Evolutionary conservation across 1,140 invertebrate species (phyloP).

Genomic region (Mactra quadrangularis): DNA sequence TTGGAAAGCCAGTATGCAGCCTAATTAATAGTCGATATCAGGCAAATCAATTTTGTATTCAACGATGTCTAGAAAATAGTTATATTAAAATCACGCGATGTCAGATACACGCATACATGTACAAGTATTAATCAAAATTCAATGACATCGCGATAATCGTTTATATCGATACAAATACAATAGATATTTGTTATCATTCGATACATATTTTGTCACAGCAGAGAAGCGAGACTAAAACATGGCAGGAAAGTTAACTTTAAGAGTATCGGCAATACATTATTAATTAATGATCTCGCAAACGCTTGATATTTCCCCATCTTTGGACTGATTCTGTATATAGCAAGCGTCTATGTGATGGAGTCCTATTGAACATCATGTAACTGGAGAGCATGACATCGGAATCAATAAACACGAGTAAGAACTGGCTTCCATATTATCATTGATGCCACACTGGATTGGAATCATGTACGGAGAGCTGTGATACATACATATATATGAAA

Average conservation of each 20-base stretch:
- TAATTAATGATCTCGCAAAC: slow-evolving; percentile 15
- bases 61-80: slow-evolving; percentile 10
- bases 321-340: slow-evolving; percentile 2
- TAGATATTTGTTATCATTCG: no score
- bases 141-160: slow-evolving; percentile 3
- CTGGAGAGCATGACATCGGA: slow-evolving; percentile 8
- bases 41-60: slow-evolving; percentile 42
- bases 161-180: no score
- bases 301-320: background rate
- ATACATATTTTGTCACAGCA: no score
- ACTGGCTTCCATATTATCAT: background rate
- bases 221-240: no score
- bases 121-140: slow-evolving; percentile 17
- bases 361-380: slow-evolving; percentile 33
- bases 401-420: slow-evolving; percentile 12
- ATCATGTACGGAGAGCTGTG: slow-evolving; percentile 31
- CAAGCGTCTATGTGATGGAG: slow-evolving; percentile 23
- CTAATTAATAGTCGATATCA: slow-evolving; percentile 28
- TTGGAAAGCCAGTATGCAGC: background rate
- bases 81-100: slow-evolving; percentile 26
- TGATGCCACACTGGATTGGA: slow-evolving; percentile 18
- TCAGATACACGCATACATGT: no score
- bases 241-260: background rate
- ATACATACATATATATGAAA: slow-evolving; percentile 12
- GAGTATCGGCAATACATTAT: background rate